phyloP scores from a whole-genome alignment of 2,888 invertebrate genomes.

The Watsonalla binaria region DNA sequence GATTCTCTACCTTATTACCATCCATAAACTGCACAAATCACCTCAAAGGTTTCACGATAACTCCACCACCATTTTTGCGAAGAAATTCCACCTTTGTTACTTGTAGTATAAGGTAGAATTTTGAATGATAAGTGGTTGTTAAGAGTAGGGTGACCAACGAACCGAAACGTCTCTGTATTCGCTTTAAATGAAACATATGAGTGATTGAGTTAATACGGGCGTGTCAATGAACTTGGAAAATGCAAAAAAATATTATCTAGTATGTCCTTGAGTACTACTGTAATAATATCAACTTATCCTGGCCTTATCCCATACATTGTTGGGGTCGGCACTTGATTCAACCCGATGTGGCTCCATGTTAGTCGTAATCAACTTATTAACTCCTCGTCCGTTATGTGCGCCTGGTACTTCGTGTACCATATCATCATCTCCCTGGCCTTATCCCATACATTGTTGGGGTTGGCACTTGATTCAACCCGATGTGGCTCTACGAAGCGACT shows the following conservation, averaged over 20 bases:
- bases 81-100: constrained; percentile 6
- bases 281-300: no score
- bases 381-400: no score
- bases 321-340: no score
- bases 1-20: constrained; percentile 2
- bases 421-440: no score
- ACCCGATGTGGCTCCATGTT: no score
- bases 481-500: no score
- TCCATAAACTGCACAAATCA: neutral
- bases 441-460: no score
- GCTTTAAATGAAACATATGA: constrained; percentile 49
- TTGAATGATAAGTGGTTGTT: constrained; percentile 5
- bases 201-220: constrained; percentile 35
- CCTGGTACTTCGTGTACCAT: no score
- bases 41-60: neutral
- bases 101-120: constrained; percentile 9
- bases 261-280: neutral
- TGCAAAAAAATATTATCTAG: neutral
- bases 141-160: constrained; percentile 52
- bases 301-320: no score
- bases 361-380: no score
- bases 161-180: constrained; percentile 49
- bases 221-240: constrained; percentile 33
- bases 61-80: neutral
- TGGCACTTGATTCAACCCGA: no score